Evolutionary conservation across 64 coral and sea anemone genomes (phyloP), one percentile per base, ranked within the genome.

Genomic region (Platygyra sinensis): DNA sequence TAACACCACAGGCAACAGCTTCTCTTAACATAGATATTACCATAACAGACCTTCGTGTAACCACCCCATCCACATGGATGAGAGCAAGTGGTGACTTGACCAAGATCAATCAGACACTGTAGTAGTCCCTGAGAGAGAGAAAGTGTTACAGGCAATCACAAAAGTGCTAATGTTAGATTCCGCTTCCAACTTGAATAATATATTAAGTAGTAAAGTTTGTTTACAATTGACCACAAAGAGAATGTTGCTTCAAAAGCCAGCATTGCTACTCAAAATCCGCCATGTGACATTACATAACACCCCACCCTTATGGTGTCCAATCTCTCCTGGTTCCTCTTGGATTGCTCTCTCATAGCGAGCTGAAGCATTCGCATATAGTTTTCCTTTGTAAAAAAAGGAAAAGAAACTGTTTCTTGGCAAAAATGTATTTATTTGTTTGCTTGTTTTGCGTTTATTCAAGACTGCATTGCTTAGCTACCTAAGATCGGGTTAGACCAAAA

Each of bases 271-370:
- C 13, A 57, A 57, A 14, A 57, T 57, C 54, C 54, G 15, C 15
- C 54, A 16, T 57, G 54, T 15, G 10, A 57, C 10, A 57, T 57
- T 57, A 16, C 16, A 60, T 19, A 27, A 5, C 24, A 20, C 24
- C 13, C 54, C 76, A 99, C 97, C n/a, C 97, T 99, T 95, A 25
- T 95, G 97, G 63, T 96, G 94, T n/a, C 88, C 91, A 10, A 99
- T 89, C 57, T 92, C 79, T 8, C 77, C 73, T 28, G 97, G 94
- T 89, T 99, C 97, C 31, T 96, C 87, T 72, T 99, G 97, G 25
- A 99, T 99, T 54, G 94, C 97, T 75, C 86, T 90, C 79, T 99
- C 97, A 87, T 99, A 99, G 77, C 97, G 95, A 22, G 97, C 97
- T 15, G 91, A 95, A 0, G 94, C 97, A 91, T 99, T n/a, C n/a